Evolutionary conservation across 2,797 vertebrate species (phyloP), one percentile per base, ranked within the genome.

Genomic region (Amniataba percoides): DNA sequence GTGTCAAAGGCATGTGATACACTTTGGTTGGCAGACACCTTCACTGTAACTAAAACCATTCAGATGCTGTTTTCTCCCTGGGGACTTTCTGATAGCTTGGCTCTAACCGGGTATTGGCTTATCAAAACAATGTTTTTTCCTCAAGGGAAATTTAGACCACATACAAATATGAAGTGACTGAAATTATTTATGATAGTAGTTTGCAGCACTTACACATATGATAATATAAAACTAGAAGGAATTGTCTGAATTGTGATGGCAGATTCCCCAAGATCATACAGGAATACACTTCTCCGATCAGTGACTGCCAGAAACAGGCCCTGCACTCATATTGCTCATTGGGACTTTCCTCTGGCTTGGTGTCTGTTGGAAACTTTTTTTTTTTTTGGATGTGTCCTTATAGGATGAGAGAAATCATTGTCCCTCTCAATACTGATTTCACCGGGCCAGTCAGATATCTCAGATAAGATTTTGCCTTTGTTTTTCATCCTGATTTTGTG

Each of bases 281-380:
- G 42, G 31, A 77, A 60, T 62, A 71, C 39, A 68, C 55, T 18
- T 34, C 14, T 27, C 2, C 9, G 7, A 16, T 52, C 23, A 45
- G 18, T 1, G 40, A 61, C 27, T 31, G 5, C 27, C 27, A 69
- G 19, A 34, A 65, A 59, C 31, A 74, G 8, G 9, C 16, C 27
- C 6, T 62, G n/a, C 13, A 42, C 23, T 66, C 7, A 42, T 43
- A 7, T 18, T 19, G 3, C 15, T 45, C 10, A 27, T 0, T 25
- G 83, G 87, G 83, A 76, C 71, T 90, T 90, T 86, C 82, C 85
- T 69, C 0, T 9, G 7, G 4, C 11, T 27, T 15, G 5, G 10
- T 58, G n/a, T 40, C 4, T 27, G 25, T 13, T 57, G 25, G 71
- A 65, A 64, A 45, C 15, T 40, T 3, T 36, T 36, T 31, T 31